Evolutionary conservation across 2,888 invertebrate genomes (phyloP).

Genomic region (Epinotia demarniana): DNA sequence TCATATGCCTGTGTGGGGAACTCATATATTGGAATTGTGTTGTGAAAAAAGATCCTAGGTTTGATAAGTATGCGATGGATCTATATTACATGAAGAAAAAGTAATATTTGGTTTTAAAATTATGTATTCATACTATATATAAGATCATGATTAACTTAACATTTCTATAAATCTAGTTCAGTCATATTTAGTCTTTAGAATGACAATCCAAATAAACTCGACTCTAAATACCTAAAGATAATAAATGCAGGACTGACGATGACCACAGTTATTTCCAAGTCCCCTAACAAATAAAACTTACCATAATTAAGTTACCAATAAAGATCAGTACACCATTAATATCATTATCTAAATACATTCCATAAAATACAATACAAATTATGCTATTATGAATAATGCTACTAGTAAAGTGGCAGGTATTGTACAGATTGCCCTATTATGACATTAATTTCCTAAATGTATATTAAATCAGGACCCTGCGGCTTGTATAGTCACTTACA

Average conservation of each 20-base stretch:
- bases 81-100: constrained; percentile 80
- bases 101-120: constrained; percentile 58
- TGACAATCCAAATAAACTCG: constrained; percentile 4
- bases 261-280: constrained; percentile 25
- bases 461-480: background rate
- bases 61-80: constrained; percentile 87
- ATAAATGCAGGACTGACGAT: constrained; percentile 21
- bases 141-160: constrained; percentile 38
- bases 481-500: background rate
- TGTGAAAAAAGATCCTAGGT: constrained; percentile 87
- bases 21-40: constrained; percentile 87
- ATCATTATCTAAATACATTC: constrained; percentile 21
- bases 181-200: constrained; percentile 29
- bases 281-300: constrained; percentile 13
- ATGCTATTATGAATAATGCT: constrained; percentile 10
- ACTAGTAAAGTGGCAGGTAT: constrained; percentile 14
- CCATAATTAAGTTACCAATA: constrained; percentile 14
- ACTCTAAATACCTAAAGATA: constrained; percentile 15
- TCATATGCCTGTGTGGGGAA: constrained; percentile 85
- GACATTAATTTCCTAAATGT: background rate
- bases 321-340: constrained; percentile 2
- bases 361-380: constrained; percentile 26
- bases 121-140: constrained; percentile 46
- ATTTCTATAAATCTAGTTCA: constrained; percentile 32
- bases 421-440: background rate